Evolutionary conservation across 1,140 invertebrate species (phyloP).

Genomic region (Drosophila bocki): DNA sequence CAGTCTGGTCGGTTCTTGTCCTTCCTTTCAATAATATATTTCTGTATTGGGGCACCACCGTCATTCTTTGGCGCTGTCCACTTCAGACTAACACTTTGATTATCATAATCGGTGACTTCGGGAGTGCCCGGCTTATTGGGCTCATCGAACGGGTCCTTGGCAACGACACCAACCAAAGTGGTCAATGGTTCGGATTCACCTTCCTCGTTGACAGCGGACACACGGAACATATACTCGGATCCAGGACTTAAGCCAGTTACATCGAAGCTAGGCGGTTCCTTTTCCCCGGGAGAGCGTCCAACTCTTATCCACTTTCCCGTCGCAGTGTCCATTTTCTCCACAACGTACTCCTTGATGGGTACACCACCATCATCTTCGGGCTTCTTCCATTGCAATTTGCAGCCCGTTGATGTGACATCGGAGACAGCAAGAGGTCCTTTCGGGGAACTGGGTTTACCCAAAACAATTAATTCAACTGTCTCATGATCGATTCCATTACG

Average conservation of each 20-base stretch:
- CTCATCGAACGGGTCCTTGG: constrained; percentile 98
- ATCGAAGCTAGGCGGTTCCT: constrained; percentile 92
- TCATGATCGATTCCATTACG: constrained; percentile 95
- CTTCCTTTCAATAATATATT: constrained; percentile 99
- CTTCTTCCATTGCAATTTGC: constrained; percentile 95
- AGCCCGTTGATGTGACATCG: constrained; percentile 94
- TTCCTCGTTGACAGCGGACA: constrained; percentile 97
- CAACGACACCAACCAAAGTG: constrained; percentile 92
- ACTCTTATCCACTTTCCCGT: constrained; percentile 96
- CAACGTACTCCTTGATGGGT: constrained; percentile 97
- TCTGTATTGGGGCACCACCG: constrained; percentile 97
- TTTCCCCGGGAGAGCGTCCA: constrained; percentile 89
- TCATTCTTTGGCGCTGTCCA: constrained; percentile 97
- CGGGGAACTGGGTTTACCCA: constrained; percentile 93
- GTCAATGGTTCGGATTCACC: constrained; percentile 97
- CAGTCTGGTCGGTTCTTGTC: constrained; percentile 95
- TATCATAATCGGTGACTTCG: constrained; percentile 96
- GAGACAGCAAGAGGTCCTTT: constrained; percentile 95
- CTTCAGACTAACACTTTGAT: constrained; percentile 96
- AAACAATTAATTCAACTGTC: constrained; percentile 95
- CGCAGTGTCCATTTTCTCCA: constrained; percentile 96
- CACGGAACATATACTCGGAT: constrained; percentile 98
- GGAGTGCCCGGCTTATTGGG: constrained; percentile 95
- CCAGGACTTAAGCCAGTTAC: constrained; percentile 95
- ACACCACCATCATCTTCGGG: constrained; percentile 97